Percentiles rank a stretch among this genome's conserved stretches.
Conservation (phyloP, 2,797 vertebrate genomes). For the Malurus splendens region DNA sequence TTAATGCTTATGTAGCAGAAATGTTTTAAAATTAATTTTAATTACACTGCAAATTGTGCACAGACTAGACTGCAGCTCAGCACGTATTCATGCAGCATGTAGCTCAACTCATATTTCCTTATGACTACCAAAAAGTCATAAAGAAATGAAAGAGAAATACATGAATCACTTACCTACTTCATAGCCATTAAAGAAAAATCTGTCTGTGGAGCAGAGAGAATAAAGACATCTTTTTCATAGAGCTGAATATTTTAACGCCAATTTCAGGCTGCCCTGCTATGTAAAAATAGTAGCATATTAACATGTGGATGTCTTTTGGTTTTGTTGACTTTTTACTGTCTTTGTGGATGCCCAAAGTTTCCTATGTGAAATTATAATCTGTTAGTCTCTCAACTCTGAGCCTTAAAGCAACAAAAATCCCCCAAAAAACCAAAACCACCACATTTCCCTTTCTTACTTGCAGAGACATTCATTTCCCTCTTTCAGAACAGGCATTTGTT, state of each 20-base stretch:
- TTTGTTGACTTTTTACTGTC: background rate
- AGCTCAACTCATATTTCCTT: background rate
- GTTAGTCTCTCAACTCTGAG: background rate
- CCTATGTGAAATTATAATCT: background rate
- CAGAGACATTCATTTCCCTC: background rate
- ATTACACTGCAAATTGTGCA: background rate
- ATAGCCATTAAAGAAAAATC: background rate
- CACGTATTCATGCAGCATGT: background rate
- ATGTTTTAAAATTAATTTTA: background rate
- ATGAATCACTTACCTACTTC: background rate
- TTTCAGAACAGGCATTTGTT: slow-evolving; percentile 32
- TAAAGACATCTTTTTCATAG: background rate
- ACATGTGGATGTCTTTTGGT: background rate
- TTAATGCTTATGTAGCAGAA: background rate
- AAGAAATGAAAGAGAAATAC: background rate
- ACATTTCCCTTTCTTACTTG: background rate
- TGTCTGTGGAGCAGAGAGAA: background rate
- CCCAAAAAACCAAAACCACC: background rate
- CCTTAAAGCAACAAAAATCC: background rate
- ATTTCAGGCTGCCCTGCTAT: background rate
- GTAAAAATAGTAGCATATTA: background rate
- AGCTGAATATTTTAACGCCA: background rate
- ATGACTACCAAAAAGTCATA: background rate
- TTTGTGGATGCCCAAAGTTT: background rate
- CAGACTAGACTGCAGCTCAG: background rate